Evolutionary conservation across 2,888 invertebrate species (phyloP).

Genomic region (Dusona sp.): DNA sequence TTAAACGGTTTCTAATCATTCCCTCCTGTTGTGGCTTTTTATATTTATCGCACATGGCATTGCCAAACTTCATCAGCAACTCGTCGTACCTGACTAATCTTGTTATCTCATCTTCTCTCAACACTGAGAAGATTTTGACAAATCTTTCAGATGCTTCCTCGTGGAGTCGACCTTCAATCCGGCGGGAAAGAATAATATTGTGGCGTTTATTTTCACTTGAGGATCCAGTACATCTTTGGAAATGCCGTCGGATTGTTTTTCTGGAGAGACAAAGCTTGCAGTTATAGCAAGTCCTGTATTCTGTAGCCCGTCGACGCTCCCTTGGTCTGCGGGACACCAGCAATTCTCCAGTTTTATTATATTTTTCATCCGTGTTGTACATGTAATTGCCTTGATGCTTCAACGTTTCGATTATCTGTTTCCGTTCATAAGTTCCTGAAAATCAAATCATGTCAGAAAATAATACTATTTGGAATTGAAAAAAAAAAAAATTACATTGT

Average conservation of each 20-base stretch:
- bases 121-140: constrained; percentile 65
- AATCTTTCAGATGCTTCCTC: constrained; percentile 52
- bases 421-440: constrained; percentile 25
- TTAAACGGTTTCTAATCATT: constrained; percentile 63
- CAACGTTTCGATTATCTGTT: constrained; percentile 33
- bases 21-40: constrained; percentile 61
- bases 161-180: constrained; percentile 68
- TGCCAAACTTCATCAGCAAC: constrained; percentile 66
- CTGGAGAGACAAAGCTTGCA: constrained; percentile 70
- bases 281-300: constrained; percentile 69
- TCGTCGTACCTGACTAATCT: constrained; percentile 68
- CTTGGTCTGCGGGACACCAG: constrained; percentile 38
- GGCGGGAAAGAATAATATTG: constrained; percentile 66
- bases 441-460: not conserved
- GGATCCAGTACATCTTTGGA: constrained; percentile 62
- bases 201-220: constrained; percentile 66
- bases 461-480: not conserved
- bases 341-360: constrained; percentile 26
- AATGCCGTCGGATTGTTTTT: constrained; percentile 68
- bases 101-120: constrained; percentile 67
- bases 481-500: constrained; percentile 1
- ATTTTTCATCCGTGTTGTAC: constrained; percentile 21
- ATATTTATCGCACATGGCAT: constrained; percentile 69
- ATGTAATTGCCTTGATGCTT: constrained; percentile 33
- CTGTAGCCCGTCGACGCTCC: constrained; percentile 25